Conservation (phyloP, 2,113 vertebrate genomes). For the Anolis carolinensis region DNA sequence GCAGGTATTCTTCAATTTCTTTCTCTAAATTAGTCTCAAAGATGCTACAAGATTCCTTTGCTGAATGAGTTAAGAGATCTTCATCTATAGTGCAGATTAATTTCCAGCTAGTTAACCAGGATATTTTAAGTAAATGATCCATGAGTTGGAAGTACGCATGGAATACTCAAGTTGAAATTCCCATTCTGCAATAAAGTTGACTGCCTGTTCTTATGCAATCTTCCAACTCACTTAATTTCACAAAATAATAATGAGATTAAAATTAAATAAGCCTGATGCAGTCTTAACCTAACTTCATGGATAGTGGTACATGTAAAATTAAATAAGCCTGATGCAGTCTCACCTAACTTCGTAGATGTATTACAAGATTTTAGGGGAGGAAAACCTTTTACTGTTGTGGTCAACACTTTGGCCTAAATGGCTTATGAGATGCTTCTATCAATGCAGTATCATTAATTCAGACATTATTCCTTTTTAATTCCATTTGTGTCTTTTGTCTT, state of each 20-base stretch:
- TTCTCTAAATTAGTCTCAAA: too few species aligned
- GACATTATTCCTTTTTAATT: neutral
- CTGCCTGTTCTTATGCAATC: too few species aligned
- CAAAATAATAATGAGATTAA: neutral
- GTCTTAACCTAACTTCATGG: neutral
- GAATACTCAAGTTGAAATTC: neutral
- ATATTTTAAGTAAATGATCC: neutral
- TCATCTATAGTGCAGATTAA: too few species aligned
- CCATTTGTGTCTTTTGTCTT: neutral
- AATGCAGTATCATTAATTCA: conserved; percentile 3
- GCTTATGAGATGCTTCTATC: conserved; percentile 11
- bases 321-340: neutral
- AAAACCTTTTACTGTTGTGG: neutral
- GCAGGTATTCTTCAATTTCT: too few species aligned
- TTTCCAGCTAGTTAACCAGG: neutral
- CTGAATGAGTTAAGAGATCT: too few species aligned
- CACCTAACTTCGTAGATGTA: neutral
- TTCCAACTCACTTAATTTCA: neutral
- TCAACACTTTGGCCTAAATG: neutral
- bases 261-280: neutral
- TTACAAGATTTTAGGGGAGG: neutral
- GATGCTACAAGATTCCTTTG: too few species aligned
- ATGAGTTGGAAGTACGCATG: neutral
- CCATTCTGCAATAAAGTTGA: neutral
- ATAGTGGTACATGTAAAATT: neutral